Percentiles rank a stretch among this genome's conserved stretches.
Evolutionary conservation across 2,113 vertebrate species (phyloP).

Genomic region (Gasterosteus nipponicus): DNA sequence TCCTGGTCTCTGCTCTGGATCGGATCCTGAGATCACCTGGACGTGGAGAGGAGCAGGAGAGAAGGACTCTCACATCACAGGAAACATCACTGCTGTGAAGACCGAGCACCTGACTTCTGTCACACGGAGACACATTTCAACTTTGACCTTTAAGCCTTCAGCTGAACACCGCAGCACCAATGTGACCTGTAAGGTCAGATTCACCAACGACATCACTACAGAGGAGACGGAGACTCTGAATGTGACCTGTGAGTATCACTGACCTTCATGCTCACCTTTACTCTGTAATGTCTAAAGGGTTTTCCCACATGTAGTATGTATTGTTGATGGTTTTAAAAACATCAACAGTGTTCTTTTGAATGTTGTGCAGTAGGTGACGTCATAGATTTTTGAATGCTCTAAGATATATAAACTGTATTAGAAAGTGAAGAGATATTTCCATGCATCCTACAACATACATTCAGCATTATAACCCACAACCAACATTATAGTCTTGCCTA

Average conservation of each 20-base stretch:
- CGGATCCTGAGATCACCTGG: conserved; percentile 51
- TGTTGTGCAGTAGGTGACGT: background rate
- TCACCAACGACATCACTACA: background rate
- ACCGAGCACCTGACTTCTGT: background rate
- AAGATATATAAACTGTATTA: too few relatives aligned
- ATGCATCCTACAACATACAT: too few relatives aligned
- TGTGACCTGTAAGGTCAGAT: conserved; percentile 54
- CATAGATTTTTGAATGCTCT: too few relatives aligned
- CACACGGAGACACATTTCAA: conserved; percentile 26
- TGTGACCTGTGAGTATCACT: conserved; percentile 13
- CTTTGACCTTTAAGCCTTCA: conserved; percentile 51
- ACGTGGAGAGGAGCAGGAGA: conserved; percentile 28
- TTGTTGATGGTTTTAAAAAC: background rate
- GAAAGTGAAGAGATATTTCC: too few relatives aligned
- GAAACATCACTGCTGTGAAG: background rate
- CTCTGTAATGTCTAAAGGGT: background rate
- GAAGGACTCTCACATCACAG: background rate
- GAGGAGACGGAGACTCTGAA: conserved; percentile 19
- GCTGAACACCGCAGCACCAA: conserved; percentile 35
- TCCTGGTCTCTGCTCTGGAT: conserved; percentile 60
- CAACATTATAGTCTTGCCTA: too few relatives aligned
- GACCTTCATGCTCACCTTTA: background rate
- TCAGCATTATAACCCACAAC: too few relatives aligned
- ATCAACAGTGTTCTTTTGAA: background rate
- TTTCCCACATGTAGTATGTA: background rate